Percentiles rank a stretch among this genome's conserved stretches.
These are phyloP conservation scores for Chymomyza caudatula DNA, from an alignment of 2,888 invertebrate genomes.

Conservation along the genomic window DNA sequence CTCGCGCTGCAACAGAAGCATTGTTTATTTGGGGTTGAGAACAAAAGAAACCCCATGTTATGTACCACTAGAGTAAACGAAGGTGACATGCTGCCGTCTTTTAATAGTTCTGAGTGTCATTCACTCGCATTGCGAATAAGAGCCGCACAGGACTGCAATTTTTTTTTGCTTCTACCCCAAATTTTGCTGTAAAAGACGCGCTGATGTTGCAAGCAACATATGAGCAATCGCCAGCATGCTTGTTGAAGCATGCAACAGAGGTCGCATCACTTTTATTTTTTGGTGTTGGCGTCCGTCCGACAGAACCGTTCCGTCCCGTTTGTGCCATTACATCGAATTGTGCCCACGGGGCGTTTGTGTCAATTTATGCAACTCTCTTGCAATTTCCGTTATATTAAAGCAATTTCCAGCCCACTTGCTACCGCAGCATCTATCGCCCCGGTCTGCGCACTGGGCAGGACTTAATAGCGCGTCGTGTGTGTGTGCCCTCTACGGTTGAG, in stretches of 20 bases:
- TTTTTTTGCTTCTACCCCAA: neutral
- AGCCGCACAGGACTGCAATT: neutral
- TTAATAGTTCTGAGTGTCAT: neutral
- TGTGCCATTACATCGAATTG: slow-evolving; percentile 62
- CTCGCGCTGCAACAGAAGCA: neutral
- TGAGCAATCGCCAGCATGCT: slow-evolving; percentile 7
- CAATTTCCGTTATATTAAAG: slow-evolving; percentile 72
- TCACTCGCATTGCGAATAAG: neutral
- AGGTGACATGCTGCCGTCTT: neutral
- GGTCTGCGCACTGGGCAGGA: slow-evolving; percentile 33
- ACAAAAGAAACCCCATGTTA: neutral
- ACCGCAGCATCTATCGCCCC: slow-evolving; percentile 17
- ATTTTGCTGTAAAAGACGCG: too few species aligned
- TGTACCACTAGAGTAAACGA: neutral
- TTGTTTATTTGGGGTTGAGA: neutral
- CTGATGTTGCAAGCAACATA: slow-evolving; percentile 6
- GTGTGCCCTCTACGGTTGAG: slow-evolving; percentile 37
- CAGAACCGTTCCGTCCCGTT: slow-evolving; percentile 1
- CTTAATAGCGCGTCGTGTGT: slow-evolving; percentile 54
- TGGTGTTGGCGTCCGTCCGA: neutral
- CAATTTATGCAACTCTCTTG: slow-evolving; percentile 74
- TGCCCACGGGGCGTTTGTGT: slow-evolving; percentile 74
- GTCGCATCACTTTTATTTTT: neutral
- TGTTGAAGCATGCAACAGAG: slow-evolving; percentile 5
- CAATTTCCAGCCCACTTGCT: slow-evolving; percentile 62